These are phyloP conservation scores for Indicator indicator DNA, from an alignment of 2,113 vertebrate genomes.

Conservation along the genomic window DNA sequence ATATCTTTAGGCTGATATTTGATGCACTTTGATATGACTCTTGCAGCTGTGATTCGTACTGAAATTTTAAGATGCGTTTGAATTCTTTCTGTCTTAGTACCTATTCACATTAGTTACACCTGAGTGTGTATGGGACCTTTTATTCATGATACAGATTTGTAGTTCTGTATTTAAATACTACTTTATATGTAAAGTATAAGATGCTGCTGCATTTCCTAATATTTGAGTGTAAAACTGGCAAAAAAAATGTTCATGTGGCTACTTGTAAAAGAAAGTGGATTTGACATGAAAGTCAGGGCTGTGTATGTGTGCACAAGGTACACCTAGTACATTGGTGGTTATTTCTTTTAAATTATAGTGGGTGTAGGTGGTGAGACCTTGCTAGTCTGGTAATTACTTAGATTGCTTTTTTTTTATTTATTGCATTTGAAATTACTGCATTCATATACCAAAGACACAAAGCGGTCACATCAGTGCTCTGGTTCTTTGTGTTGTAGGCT, in stretches of 20 bases:
- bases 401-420: background rate
- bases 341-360: background rate
- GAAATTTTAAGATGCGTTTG: background rate
- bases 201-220: background rate
- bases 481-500: constrained; percentile 74
- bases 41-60: background rate
- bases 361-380: background rate
- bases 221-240: background rate
- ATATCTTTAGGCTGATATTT: background rate
- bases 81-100: background rate
- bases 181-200: background rate
- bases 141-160: background rate
- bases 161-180: background rate
- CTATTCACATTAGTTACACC: background rate
- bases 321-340: background rate
- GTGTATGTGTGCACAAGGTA: background rate
- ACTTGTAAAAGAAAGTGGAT: background rate
- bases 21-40: background rate
- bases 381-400: background rate
- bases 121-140: background rate
- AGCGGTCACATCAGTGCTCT: background rate
- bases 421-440: background rate
- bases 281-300: background rate
- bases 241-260: background rate
- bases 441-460: rapidly evolving